phyloP scores from a whole-genome alignment of 2,797 vertebrate genomes.

The Pangasius djambal region DNA sequence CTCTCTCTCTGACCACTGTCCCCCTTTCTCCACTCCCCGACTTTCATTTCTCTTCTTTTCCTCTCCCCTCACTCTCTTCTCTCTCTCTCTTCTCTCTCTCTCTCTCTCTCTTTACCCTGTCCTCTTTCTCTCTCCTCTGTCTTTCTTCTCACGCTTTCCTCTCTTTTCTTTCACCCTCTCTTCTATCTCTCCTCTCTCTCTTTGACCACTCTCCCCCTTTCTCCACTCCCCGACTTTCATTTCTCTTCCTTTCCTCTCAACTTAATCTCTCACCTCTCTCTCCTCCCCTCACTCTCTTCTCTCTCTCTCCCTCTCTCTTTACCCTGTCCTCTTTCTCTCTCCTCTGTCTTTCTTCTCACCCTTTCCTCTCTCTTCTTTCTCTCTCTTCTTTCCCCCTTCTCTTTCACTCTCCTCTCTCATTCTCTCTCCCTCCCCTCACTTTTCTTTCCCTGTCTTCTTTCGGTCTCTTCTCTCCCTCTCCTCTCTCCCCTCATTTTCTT shows the following conservation, averaged over 20 bases:
- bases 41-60: no score
- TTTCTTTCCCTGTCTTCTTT: background rate
- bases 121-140: background rate
- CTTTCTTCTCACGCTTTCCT: rapidly evolving
- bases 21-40: background rate
- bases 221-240: no score
- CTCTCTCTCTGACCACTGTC: background rate
- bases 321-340: background rate
- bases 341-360: background rate
- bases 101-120: background rate
- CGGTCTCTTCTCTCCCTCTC: background rate
- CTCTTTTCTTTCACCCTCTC: background rate
- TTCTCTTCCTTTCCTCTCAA: no score
- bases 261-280: no score
- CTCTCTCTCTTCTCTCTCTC: no score
- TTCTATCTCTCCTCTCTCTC: background rate
- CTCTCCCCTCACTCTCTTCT: background rate
- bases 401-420: no score
- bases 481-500: background rate
- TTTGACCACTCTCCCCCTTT: no score
- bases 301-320: background rate
- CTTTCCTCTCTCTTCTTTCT: no score
- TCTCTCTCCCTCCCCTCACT: no score
- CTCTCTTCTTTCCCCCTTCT: no score
- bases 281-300: no score